Conservation (phyloP, 1,140 invertebrate species). For the Megalopta genalis region DNA sequence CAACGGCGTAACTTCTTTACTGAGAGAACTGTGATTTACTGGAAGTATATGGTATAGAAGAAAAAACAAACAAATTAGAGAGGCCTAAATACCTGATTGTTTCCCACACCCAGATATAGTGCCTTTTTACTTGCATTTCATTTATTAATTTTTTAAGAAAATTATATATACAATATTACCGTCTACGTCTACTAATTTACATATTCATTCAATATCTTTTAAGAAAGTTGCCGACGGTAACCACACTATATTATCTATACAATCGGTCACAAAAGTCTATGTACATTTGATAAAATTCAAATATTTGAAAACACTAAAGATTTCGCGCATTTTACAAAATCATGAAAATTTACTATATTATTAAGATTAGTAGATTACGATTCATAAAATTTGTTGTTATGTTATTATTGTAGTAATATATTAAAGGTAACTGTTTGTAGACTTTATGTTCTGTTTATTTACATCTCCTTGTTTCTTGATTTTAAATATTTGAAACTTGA, state of each 20-base stretch:
- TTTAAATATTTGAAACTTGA: no score
- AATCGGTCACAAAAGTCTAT: no score
- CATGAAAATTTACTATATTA: no score
- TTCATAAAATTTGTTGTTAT: no score
- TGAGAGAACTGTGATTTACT: conserved; percentile 54
- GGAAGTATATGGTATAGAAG: conserved; percentile 29
- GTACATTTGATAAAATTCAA: no score
- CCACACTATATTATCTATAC: background rate
- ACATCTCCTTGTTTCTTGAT: no score
- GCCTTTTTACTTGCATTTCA: conserved; percentile 66
- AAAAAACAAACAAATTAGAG: conserved; percentile 34
- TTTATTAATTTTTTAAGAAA: conserved; percentile 54
- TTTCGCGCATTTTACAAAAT: no score
- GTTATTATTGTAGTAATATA: no score
- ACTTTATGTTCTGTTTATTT: no score
- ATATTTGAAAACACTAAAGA: no score
- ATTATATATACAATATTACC: conserved; percentile 52
- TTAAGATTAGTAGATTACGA: no score
- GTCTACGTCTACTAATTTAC: conserved; percentile 40
- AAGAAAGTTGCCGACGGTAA: conserved; percentile 44
- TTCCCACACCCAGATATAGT: conserved; percentile 63
- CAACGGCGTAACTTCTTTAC: conserved; percentile 62
- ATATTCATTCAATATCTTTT: conserved; percentile 55
- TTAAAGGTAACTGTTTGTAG: no score
- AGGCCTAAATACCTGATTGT: conserved; percentile 63